Evolutionary conservation across 2,113 vertebrate species (phyloP), one percentile per base, ranked within the genome.

Genomic region (Lontra canadensis): DNA sequence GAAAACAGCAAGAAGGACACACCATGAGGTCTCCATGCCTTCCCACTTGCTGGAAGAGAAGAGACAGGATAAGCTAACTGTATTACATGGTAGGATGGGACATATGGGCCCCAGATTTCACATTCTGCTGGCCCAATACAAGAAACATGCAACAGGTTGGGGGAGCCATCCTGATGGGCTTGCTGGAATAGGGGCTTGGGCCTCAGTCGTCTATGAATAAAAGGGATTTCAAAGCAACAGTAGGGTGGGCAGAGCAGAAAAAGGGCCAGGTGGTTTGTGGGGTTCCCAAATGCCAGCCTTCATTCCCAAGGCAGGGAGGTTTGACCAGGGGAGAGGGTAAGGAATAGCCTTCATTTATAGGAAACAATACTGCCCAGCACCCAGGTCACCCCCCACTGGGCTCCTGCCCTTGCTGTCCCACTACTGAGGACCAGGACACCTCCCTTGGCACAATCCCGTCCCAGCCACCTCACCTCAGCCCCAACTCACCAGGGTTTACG

Each of bases 131-230:
- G 65, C 89, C 71, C 15, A 79, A 39, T 67, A 57, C 57, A 71
- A 92, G 34, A 21, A 71, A 25, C 63, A 74, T 34, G 23, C 59
- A 69, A 31, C 71, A 23, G 47, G 67, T 44, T 39, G 23, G 21
- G 63, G n/a, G 61, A 3, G 20, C 29, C n/a, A 39, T 34, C 81
- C 39, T 49, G 44, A 90, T 17, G 71, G 65, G 36, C 52, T 76
- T 82, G 18, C 36, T 79, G 21, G n/a, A 71, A 97, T 65, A 94
- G 10, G 25, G 36, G 25, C 8, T 73, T 88, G 74, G 34, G 8
- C 47, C 49, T 96, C 34, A 76, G 63, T 59, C 21, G 26, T 95
- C 52, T 73, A 29, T 69, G 44, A 98, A 89, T 78, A 42, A 73
- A 93, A 89, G 88, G 31, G 65, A 78, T 73, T 90, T 85, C 67